A percentile compares a stretch with the other conserved stretches of the same genome.
These are phyloP conservation scores for Scolopax mira DNA, from an alignment of 2,113 vertebrate species.

Conservation along the genomic window DNA sequence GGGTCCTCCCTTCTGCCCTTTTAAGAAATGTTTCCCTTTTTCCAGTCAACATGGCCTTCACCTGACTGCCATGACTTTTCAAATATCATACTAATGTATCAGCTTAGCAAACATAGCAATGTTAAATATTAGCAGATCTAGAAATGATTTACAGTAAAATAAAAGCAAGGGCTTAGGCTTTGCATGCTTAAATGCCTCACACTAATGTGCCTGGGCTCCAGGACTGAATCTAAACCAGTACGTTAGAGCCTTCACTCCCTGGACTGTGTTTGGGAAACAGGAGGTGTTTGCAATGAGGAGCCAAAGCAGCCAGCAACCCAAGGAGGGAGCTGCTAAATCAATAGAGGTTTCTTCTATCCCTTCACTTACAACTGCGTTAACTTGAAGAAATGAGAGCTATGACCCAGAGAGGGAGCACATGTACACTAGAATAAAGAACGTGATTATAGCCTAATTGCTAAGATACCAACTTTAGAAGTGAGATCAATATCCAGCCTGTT, in stretches of 20 bases:
- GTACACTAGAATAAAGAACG: neutral
- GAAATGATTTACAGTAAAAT: neutral
- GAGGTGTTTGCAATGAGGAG: neutral
- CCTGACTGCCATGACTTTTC: neutral
- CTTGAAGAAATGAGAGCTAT: neutral
- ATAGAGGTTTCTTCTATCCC: neutral
- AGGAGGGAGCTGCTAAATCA: neutral
- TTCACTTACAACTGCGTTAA: neutral
- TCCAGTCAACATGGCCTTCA: neutral
- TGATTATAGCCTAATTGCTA: neutral
- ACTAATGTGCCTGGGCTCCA: neutral
- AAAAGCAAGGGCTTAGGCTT: neutral
- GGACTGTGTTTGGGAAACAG: neutral
- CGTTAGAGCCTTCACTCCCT: neutral
- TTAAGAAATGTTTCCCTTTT: neutral
- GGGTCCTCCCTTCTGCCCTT: neutral
- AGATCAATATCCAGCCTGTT: neutral
- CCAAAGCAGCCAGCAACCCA: neutral
- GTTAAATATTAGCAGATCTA: neutral
- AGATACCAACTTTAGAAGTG: neutral
- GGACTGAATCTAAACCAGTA: neutral
- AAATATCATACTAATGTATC: neutral
- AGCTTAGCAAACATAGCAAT: neutral
- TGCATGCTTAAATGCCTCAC: neutral
- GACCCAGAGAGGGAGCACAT: neutral